Base-by-base conservation (phyloP, 2,113 vertebrate genomes). In the Pampusana beccarii region DNA sequence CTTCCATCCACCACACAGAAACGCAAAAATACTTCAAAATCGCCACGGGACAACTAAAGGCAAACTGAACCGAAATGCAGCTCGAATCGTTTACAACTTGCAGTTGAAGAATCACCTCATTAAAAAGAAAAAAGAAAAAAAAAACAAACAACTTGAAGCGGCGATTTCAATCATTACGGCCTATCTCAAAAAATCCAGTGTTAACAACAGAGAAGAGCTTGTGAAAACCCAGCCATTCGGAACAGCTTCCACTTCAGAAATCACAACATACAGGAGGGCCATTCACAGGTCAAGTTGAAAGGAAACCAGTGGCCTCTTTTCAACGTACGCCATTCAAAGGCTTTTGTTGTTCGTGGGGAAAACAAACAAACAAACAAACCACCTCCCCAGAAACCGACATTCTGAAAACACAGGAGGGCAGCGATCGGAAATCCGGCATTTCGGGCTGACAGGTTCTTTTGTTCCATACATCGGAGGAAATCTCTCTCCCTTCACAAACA, bases 121-220 rank as follows among this genome's bases (percentile, higher is more conserved):
- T 33, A 1, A 25, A 51, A 72, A 21, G 42, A 25, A 38, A n/a
- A 38, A 44, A 25, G 16, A 14, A 25, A 38, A n/a, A 38, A 44
- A 25, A 23, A 14, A 21, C 2, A 53, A 19, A n/a, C n/a, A 9
- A 48, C 4, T 18, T 21, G 38, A 81, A 3, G 1, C 3, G 3
- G 57, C 1, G 2, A 40, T 81, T 81, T 87, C n/a, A 81, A 72
- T 44, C 28, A 38, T 44, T 66, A 46, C 36, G 40, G 29, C 18
- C 70, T 44, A 20, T 8, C 26, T n/a, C 29, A 0, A 36, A 62
- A 64, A 20, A 6, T 3, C 8, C 72, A 36, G 26, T 20, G 33
- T 42, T 38, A 51, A 54, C 25, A 54, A 36, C 16, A 79, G 42
- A 29, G 69, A 62, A 40, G 16, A 67, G 29, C 29, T 56, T 18